A percentile compares a stretch with the other conserved stretches of the same genome.
phyloP scores from a whole-genome alignment of 2,797 vertebrate species.

The Pangasius djambal region DNA sequence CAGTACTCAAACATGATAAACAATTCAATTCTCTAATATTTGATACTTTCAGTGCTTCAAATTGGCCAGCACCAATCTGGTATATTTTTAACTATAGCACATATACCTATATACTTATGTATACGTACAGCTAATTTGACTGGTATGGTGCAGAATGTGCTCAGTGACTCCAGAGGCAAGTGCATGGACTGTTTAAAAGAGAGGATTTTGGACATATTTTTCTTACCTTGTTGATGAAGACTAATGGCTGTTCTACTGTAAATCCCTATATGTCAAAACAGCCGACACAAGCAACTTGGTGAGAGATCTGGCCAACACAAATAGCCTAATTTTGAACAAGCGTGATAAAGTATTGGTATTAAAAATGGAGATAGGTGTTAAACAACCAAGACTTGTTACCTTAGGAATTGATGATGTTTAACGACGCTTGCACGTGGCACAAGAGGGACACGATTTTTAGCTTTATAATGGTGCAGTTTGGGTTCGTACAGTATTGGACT shows the following conservation, averaged over 20 bases:
- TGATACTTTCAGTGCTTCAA: neutral
- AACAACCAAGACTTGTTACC: neutral
- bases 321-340: neutral
- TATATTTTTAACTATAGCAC: neutral
- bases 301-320: neutral
- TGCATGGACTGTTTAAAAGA: neutral
- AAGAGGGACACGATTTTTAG: neutral
- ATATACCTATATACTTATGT: neutral
- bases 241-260: neutral
- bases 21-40: neutral
- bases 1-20: neutral
- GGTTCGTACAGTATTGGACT: neutral
- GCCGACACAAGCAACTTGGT: neutral
- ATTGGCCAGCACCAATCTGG: neutral
- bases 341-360: neutral
- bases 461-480: neutral
- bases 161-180: neutral
- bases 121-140: neutral
- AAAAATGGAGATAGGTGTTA: neutral
- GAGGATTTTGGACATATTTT: neutral
- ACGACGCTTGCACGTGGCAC: neutral
- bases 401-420: neutral
- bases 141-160: neutral
- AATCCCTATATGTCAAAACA: neutral
- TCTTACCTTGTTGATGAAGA: neutral